Percentiles rank a stretch among this genome's conserved stretches.
Evolutionary conservation across 2,888 invertebrate genomes (phyloP).

Genomic region (Parnassius orleans): DNA sequence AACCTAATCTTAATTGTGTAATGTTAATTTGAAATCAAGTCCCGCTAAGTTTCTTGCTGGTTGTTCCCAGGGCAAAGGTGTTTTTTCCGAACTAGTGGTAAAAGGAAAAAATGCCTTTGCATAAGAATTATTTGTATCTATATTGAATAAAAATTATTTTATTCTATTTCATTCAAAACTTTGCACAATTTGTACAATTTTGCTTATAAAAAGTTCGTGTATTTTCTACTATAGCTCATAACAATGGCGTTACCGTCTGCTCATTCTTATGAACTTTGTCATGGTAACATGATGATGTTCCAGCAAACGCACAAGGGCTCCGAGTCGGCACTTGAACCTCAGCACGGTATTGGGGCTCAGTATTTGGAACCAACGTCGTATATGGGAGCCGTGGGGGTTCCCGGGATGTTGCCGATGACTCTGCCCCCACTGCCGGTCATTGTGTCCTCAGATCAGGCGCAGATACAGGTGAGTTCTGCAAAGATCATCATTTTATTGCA

Average conservation of each 20-base stretch:
- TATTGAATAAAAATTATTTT: too few species aligned
- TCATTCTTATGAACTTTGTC: constrained; percentile 26
- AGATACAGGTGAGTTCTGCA: constrained; percentile 54
- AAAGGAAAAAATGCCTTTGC: too few species aligned
- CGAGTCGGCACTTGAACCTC: constrained; percentile 53
- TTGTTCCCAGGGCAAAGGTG: too few species aligned
- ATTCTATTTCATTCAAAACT: too few species aligned
- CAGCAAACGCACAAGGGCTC: constrained; percentile 37
- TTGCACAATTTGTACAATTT: too few species aligned
- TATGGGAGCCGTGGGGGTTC: constrained; percentile 46
- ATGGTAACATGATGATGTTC: constrained; percentile 34
- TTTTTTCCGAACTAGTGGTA: too few species aligned
- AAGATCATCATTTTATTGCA: not conserved
- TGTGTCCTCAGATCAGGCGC: constrained; percentile 57
- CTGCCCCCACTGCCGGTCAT: constrained; percentile 54
- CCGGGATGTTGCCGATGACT: constrained; percentile 45
- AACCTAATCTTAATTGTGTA: too few species aligned
- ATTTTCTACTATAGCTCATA: constrained; percentile 16
- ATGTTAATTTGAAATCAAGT: too few species aligned
- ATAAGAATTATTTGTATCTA: too few species aligned
- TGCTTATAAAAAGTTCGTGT: not conserved
- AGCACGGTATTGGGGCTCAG: constrained; percentile 62
- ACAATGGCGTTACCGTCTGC: constrained; percentile 2
- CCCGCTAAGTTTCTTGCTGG: too few species aligned
- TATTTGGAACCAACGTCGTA: constrained; percentile 63